Conservation (phyloP, 1,140 invertebrate species). For the Drosophila ercepeae region DNA sequence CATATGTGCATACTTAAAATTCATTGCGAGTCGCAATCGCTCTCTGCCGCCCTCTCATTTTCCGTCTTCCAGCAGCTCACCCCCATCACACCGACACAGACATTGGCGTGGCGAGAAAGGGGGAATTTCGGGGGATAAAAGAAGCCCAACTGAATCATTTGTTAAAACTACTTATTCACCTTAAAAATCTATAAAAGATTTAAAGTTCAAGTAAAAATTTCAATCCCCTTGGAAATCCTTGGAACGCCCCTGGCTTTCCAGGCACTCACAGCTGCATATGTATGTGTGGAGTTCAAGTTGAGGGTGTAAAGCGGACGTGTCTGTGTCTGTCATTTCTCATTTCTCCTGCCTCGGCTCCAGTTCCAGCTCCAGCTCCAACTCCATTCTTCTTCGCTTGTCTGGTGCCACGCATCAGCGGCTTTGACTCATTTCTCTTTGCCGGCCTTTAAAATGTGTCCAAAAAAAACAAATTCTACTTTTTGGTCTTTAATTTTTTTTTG, state of each 20-base stretch:
- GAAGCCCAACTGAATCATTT: too few relatives aligned
- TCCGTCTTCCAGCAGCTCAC: not conserved
- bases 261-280: not conserved
- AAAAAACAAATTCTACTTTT: conserved; percentile 44
- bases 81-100: conserved; percentile 4
- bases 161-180: too few relatives aligned
- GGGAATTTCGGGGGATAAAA: not conserved
- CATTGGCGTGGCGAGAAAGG: not conserved
- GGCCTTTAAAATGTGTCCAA: conserved; percentile 39
- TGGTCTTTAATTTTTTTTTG: conserved; percentile 43
- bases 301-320: conserved; percentile 74
- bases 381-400: conserved; percentile 14
- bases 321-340: conserved; percentile 74
- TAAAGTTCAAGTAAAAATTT: not conserved
- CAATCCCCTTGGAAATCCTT: not conserved
- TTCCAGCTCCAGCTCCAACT: conserved; percentile 25
- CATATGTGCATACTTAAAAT: conserved; percentile 56
- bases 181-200: not conserved
- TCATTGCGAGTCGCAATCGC: conserved; percentile 49
- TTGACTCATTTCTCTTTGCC: conserved; percentile 37
- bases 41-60: not conserved
- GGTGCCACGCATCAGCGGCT: conserved; percentile 49
- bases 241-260: not conserved
- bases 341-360: conserved; percentile 41
- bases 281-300: conserved; percentile 16